Conservation (phyloP, 2,113 vertebrate species). For the Anolis carolinensis region DNA sequence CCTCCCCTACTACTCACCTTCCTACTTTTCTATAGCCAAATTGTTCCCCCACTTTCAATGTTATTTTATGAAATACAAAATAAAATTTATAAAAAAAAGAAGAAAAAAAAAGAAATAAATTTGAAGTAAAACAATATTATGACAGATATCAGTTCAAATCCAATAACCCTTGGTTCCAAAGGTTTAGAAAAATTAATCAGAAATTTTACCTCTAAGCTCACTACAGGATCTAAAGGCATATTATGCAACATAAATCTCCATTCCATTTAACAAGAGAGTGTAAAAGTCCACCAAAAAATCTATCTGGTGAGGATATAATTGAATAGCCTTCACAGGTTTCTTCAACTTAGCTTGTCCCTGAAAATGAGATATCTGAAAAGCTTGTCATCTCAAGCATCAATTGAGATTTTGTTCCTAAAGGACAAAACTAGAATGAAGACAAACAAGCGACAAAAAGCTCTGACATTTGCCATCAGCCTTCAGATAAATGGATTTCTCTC, state of each 20-base stretch:
- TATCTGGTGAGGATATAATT: not conserved
- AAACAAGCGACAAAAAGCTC: constrained; percentile 40
- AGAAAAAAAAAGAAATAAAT: too few species aligned
- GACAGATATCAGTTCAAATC: not conserved
- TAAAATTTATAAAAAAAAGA: too few species aligned
- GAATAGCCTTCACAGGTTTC: constrained; percentile 15
- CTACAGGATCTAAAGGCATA: not conserved
- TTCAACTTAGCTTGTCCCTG: constrained; percentile 33
- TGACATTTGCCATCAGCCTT: constrained; percentile 39
- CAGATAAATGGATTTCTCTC: constrained; percentile 60
- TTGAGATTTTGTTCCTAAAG: constrained; percentile 42
- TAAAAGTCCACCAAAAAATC: fast-evolving
- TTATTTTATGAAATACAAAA: too few species aligned
- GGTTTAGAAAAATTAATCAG: not conserved
- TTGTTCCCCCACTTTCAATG: too few species aligned
- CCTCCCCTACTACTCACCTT: too few species aligned
- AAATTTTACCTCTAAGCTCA: not conserved
- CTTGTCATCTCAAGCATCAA: constrained; percentile 3
- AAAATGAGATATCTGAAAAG: not conserved
- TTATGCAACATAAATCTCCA: not conserved
- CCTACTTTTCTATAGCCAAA: too few species aligned
- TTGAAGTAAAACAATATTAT: not conserved
- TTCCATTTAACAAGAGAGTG: not conserved
- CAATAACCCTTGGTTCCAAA: not conserved
- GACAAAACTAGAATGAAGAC: constrained; percentile 43